phyloP scores from a whole-genome alignment of 2,888 invertebrate species.

The Bursaphelenchus okinawaensis region DNA sequence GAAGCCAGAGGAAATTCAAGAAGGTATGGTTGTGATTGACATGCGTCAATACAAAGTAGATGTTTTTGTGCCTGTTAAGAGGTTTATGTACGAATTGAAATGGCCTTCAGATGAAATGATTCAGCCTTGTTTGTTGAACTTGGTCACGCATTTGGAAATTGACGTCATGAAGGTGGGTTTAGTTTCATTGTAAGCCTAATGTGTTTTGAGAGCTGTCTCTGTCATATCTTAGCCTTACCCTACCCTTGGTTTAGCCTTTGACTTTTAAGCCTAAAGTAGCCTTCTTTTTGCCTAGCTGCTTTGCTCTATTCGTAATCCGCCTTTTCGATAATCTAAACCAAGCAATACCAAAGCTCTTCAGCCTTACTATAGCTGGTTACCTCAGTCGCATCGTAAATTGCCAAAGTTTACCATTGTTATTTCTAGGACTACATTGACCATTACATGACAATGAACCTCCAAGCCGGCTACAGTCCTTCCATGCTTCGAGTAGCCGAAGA shows the following conservation, averaged over 20 bases:
- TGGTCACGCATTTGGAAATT: background rate
- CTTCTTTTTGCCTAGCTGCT: too few species aligned
- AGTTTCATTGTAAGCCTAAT: too few species aligned
- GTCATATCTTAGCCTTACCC: too few species aligned
- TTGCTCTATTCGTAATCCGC: too few species aligned
- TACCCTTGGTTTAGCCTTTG: too few species aligned
- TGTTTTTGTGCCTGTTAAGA: background rate
- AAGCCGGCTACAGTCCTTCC: background rate
- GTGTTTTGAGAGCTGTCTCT: too few species aligned
- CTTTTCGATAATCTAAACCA: too few species aligned
- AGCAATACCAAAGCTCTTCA: too few species aligned
- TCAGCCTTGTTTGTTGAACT: background rate
- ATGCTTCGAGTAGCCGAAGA: background rate
- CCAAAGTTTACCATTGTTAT: too few species aligned
- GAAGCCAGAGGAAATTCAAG: background rate
- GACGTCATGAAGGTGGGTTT: background rate
- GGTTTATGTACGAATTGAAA: background rate
- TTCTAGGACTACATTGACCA: background rate
- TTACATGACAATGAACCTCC: background rate
- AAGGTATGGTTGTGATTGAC: background rate
- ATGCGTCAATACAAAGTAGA: background rate
- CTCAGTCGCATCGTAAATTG: too few species aligned
- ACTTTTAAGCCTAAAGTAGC: too few species aligned
- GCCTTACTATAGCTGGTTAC: too few species aligned
- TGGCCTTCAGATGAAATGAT: background rate